Base-by-base conservation (phyloP, 30 jellyfish, hydroid and myxozoan species). In the Clytia hemisphaerica region DNA sequence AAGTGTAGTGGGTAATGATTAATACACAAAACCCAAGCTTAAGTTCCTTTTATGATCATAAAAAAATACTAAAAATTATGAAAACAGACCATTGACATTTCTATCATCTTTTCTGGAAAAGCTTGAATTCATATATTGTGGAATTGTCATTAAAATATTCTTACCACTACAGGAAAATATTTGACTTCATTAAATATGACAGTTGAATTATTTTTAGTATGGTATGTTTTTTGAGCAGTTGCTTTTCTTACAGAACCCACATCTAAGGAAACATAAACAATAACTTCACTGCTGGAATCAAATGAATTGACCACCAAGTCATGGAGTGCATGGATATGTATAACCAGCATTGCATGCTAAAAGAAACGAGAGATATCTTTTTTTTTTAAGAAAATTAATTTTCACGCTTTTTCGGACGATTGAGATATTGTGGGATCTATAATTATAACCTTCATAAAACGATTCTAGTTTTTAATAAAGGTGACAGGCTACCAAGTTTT, bases 281-380 rank as follows among this genome's bases (percentile, higher is more conserved):
- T 57, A 10, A 25, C 16, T n/a, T 57, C 70, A 21, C 44, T n/a
- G n/a, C n/a, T n/a, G n/a, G n/a, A n/a, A n/a, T n/a, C n/a, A 57
- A n/a, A 31, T 22, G 25, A 38, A n/a, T 26, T 10, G 12, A 57
- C 42, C 25, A 25, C 5, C 51, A 57, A 2, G 53, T 57, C 70
- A 57, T 57, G 35, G 19, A 57, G 38, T 57, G 44, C 70, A 14
- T 57, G 44, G 45, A 57, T 6, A 31, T 57, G 70, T 28, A 57
- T 57, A 7, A 33, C 70, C 26, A 57, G 6, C 70, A 57, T 57
- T 26, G 45, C 70, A 57, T 26, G 25, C 70, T 57, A 57, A 42
- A 42, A 0, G 54, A 16, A 42, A 42, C 14, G 19, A 0, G n/a
- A n/a, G n/a, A n/a, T n/a, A n/a, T n/a, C n/a, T n/a, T n/a, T n/a